A percentile compares a stretch with the other conserved stretches of the same genome.
Evolutionary conservation across 2,797 vertebrate species (phyloP).

Genomic region (Strix occidentalis): DNA sequence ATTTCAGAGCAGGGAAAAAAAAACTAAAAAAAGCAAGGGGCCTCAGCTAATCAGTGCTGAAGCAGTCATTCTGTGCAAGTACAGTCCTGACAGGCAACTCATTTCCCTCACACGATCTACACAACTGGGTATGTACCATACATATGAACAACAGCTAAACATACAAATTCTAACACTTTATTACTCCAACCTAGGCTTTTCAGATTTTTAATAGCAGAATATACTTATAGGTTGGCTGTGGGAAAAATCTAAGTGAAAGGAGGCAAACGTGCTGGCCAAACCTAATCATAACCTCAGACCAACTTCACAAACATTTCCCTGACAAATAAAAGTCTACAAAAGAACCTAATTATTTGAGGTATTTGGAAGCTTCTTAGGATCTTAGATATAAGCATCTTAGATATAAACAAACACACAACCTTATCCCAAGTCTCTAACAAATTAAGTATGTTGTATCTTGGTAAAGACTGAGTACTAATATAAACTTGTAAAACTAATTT

Average conservation of each 20-base stretch:
- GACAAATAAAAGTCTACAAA: neutral
- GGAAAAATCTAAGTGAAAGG: neutral
- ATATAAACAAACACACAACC: neutral
- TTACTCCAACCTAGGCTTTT: neutral
- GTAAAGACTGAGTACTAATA: neutral
- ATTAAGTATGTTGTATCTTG: neutral
- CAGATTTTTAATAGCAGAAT: neutral
- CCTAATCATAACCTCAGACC: too few species aligned
- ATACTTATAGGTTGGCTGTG: neutral
- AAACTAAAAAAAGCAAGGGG: neutral
- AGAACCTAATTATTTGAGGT: neutral
- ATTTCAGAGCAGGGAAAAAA: rapidly evolving
- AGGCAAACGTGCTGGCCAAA: neutral
- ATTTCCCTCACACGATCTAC: neutral
- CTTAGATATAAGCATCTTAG: neutral
- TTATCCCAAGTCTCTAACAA: neutral
- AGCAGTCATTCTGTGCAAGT: neutral
- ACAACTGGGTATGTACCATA: neutral
- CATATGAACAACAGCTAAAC: neutral
- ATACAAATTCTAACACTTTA: neutral
- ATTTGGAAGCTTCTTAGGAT: neutral
- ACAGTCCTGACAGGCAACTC: neutral
- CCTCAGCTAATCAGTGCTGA: neutral
- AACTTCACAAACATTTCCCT: neutral
- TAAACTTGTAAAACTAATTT: neutral